phyloP scores from a whole-genome alignment of 2,797 vertebrate genomes.

The Masticophis lateralis region DNA sequence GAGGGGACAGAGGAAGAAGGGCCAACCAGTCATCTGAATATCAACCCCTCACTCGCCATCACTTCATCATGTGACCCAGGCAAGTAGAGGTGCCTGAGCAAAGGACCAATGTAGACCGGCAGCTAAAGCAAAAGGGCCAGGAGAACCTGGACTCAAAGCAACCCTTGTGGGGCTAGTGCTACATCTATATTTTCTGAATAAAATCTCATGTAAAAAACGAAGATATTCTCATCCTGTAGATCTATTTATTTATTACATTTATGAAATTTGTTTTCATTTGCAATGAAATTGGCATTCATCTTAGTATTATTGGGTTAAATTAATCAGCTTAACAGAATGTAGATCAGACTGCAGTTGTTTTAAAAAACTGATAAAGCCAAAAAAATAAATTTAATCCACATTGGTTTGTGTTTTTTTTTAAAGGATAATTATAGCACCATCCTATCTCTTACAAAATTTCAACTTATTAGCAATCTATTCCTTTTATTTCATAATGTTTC shows the following conservation, averaged over 20 bases:
- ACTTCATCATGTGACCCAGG: too few species aligned
- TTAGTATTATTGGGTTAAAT: neutral
- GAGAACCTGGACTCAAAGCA: too few species aligned
- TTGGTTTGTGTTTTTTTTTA: constrained; percentile 45
- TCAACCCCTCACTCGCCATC: too few species aligned
- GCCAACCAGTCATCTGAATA: too few species aligned
- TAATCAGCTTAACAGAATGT: neutral
- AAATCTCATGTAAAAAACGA: neutral
- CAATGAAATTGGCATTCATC: neutral
- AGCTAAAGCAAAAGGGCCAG: too few species aligned
- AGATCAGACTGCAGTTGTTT: neutral
- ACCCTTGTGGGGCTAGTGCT: too few species aligned
- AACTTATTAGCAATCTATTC: constrained; percentile 35
- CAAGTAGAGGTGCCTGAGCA: too few species aligned
- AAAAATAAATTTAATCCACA: constrained; percentile 61
- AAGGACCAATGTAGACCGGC: too few species aligned
- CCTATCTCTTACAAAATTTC: constrained; percentile 11
- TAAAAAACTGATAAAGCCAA: constrained; percentile 51
- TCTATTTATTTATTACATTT: neutral
- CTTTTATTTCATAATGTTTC: neutral
- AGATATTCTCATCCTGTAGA: neutral
- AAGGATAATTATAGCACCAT: constrained; percentile 52
- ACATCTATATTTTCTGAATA: neutral
- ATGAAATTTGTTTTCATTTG: neutral
- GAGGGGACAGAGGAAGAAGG: too few species aligned